Conservation (phyloP, 2,888 invertebrate genomes). For the Dorcus parallelipipedus region DNA sequence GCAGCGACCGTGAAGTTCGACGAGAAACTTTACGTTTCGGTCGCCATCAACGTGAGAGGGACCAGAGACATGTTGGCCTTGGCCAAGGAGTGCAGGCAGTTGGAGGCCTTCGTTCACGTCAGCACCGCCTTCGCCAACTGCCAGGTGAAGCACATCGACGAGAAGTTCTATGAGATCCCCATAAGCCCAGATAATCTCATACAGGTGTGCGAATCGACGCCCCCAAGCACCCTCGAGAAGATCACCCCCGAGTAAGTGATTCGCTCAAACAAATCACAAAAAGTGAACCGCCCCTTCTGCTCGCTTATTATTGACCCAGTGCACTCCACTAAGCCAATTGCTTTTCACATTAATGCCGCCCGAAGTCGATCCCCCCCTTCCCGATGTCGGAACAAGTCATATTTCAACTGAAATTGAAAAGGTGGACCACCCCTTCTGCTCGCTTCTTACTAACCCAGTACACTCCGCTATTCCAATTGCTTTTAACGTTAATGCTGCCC, state of each 20-base stretch:
- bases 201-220: constrained; percentile 34
- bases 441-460: too few species aligned
- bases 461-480: too few species aligned
- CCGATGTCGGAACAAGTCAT: too few species aligned
- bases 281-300: too few species aligned
- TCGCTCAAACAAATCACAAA: background rate
- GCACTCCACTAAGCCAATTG: too few species aligned
- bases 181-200: constrained; percentile 49
- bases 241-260: constrained; percentile 37
- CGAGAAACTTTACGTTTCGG: constrained; percentile 50
- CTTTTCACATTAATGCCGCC: too few species aligned
- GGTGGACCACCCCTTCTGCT: too few species aligned
- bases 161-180: constrained; percentile 50
- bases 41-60: constrained; percentile 52
- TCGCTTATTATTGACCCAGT: too few species aligned
- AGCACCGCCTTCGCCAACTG: constrained; percentile 37
- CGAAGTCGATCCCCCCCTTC: too few species aligned
- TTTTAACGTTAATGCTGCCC: too few species aligned
- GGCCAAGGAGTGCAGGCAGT: constrained; percentile 53
- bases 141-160: constrained; percentile 29
- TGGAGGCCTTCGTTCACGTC: constrained; percentile 46
- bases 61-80: constrained; percentile 50
- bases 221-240: constrained; percentile 43
- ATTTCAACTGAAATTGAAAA: too few species aligned
- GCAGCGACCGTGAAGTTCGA: constrained; percentile 57